Conservation (phyloP, 2,113 vertebrate species). For the Oenanthe melanoleuca region DNA sequence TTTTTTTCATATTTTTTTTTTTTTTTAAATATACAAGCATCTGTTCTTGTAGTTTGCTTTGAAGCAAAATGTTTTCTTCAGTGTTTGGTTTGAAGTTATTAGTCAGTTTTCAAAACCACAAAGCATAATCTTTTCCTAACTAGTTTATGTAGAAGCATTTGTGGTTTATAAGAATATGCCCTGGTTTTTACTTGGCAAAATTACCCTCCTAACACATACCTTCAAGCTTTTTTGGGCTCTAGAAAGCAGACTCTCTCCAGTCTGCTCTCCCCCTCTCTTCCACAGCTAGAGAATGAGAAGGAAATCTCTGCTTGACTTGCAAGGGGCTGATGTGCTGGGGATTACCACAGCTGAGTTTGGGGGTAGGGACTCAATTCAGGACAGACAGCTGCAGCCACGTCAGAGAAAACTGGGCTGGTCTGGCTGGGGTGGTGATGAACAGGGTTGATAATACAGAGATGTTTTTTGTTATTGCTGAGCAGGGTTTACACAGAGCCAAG, state of each 20-base stretch:
- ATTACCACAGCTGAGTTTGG: rapidly evolving
- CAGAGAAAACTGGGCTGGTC: neutral
- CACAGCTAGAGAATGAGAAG: neutral
- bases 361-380: neutral
- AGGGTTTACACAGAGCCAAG: neutral
- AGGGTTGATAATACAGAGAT: neutral
- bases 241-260: neutral
- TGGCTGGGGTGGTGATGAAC: neutral
- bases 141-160: neutral
- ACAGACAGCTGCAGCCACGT: rapidly evolving
- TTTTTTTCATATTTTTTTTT: neutral
- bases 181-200: neutral
- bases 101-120: neutral
- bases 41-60: neutral
- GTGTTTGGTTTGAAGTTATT: neutral
- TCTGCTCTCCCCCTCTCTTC: neutral
- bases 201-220: neutral
- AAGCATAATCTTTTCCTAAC: neutral
- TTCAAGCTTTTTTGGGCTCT: neutral
- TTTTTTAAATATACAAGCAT: neutral
- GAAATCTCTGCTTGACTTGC: neutral
- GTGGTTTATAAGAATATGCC: neutral
- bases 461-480: neutral
- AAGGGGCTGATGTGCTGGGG: neutral
- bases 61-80: neutral